Conservation (phyloP, 2,797 vertebrate species). For the Telmatherina bonti region DNA sequence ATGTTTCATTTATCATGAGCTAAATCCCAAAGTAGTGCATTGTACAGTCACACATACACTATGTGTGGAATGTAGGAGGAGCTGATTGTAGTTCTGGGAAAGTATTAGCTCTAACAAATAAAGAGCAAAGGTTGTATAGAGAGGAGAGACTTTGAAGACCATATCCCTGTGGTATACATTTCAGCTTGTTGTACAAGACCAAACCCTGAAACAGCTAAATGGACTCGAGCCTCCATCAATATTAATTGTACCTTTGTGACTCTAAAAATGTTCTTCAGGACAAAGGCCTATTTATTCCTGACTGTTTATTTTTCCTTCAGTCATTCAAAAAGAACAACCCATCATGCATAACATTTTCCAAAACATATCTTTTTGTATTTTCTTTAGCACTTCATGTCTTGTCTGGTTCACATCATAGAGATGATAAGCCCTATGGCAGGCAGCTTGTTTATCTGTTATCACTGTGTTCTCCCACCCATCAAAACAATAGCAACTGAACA, state of each 20-base stretch:
- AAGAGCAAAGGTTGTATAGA: background rate
- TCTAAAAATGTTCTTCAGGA: background rate
- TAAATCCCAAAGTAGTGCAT: background rate
- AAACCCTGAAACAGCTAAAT: background rate
- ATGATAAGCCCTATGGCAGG: constrained; percentile 13
- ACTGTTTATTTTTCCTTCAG: background rate
- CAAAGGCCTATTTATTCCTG: background rate
- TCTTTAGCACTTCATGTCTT: background rate
- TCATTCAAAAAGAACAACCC: background rate
- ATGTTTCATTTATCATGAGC: background rate
- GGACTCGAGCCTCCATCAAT: background rate
- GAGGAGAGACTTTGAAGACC: background rate
- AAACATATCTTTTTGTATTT: constrained; percentile 39
- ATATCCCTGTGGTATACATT: background rate
- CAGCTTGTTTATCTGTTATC: constrained; percentile 54
- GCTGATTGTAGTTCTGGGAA: background rate
- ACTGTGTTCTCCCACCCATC: constrained; percentile 50
- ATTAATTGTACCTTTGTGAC: background rate
- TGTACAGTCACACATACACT: background rate
- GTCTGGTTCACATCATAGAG: constrained; percentile 26
- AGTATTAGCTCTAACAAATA: background rate
- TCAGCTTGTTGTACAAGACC: background rate
- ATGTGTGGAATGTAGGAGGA: constrained; percentile 6
- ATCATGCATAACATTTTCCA: constrained; percentile 30
- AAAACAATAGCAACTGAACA: constrained; percentile 36